A percentile compares a stretch with the other conserved stretches of the same genome.
phyloP scores from a whole-genome alignment of 1,140 invertebrate genomes.

The Nebria ingens region DNA sequence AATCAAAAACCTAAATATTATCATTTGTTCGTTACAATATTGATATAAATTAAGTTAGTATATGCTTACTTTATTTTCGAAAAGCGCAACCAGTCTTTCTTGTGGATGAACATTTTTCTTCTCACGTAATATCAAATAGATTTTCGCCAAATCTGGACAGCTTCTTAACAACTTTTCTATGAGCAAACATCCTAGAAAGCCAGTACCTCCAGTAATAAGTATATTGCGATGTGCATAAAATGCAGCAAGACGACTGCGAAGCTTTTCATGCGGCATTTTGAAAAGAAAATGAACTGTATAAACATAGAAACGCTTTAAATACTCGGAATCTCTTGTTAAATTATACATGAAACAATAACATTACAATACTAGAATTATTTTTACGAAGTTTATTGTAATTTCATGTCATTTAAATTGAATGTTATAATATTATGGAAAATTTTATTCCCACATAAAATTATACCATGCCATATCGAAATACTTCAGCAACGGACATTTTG shows the following conservation, averaged over 20 bases:
- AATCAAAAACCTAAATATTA: neutral
- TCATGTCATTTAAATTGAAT: neutral
- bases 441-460: neutral
- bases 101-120: slow-evolving; percentile 65
- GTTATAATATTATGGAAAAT: neutral
- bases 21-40: neutral
- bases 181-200: slow-evolving; percentile 58
- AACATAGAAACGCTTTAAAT: neutral
- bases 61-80: slow-evolving; percentile 49
- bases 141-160: slow-evolving; percentile 58
- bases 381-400: neutral
- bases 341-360: neutral
- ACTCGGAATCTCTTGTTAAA: too few relatives aligned
- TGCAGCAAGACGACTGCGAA: slow-evolving; percentile 17
- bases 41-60: neutral
- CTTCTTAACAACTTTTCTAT: slow-evolving; percentile 74
- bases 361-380: neutral
- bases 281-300: neutral
- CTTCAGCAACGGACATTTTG: too few relatives aligned
- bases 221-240: slow-evolving; percentile 47
- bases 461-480: too few relatives aligned
- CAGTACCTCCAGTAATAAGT: slow-evolving; percentile 61
- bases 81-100: slow-evolving; percentile 48
- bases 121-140: slow-evolving; percentile 66
- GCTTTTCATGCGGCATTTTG: neutral